Percentiles rank a stretch among this genome's conserved stretches.
Conservation (phyloP, 35 echinoderm and acorn worm genomes). For the Lytechinus variegatus region DNA sequence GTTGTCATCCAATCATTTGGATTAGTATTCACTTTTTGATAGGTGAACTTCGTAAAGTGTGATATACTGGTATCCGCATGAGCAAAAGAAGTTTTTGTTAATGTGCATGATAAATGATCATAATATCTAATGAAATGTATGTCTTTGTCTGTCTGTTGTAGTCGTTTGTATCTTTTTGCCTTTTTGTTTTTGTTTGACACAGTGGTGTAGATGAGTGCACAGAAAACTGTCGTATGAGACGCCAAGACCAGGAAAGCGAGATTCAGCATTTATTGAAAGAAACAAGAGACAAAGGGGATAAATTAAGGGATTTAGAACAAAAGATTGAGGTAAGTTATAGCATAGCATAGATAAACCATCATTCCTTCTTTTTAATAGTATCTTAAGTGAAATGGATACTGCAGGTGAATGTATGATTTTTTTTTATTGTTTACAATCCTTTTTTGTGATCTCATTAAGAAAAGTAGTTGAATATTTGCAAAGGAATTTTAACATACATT, state of each 20-base stretch:
- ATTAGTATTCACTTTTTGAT: no score
- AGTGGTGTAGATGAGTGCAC: slow-evolving; percentile 72
- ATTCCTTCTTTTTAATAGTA: not conserved
- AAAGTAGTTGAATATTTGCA: no score
- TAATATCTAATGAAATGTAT: not conserved
- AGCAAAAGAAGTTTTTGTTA: no score
- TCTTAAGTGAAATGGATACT: not conserved
- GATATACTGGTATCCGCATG: no score
- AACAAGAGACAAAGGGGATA: slow-evolving; percentile 78
- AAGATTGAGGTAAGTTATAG: slow-evolving; percentile 77
- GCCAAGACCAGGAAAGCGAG: slow-evolving; percentile 83
- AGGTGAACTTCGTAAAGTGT: no score
- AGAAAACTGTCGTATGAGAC: slow-evolving; percentile 79
- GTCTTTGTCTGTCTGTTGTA: slow-evolving; percentile 16
- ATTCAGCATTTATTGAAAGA: slow-evolving; percentile 71
- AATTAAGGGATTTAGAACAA: slow-evolving; percentile 78
- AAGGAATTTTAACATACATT: no score
- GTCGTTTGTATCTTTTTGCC: not conserved
- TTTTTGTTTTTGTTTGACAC: not conserved
- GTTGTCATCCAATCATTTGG: no score
- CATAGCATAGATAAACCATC: not conserved
- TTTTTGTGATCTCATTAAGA: no score
- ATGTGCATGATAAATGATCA: no score
- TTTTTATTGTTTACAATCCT: no score
- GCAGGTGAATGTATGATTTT: not conserved